phyloP scores from a whole-genome alignment of 2,113 vertebrate species.

The Catharus minimus region DNA sequence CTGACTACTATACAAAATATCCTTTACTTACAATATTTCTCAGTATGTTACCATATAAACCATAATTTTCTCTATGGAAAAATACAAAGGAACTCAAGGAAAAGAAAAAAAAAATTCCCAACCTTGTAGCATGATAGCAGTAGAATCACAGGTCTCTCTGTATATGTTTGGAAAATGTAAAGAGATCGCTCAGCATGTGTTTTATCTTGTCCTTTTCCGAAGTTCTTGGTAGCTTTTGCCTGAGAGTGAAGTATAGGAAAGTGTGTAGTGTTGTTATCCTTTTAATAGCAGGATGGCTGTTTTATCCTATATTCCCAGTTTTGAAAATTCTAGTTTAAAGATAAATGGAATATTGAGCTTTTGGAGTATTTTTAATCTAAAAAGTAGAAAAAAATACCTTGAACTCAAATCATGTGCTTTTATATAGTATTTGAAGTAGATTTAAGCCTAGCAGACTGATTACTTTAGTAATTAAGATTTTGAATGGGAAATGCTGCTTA shows the following conservation, averaged over 20 bases:
- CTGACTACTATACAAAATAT: background rate
- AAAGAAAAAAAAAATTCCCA: fast-evolving
- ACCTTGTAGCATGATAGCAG: background rate
- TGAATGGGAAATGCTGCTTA: background rate
- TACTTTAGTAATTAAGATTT: background rate
- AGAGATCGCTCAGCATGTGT: background rate
- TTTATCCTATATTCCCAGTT: background rate
- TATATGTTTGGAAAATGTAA: background rate
- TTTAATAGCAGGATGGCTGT: background rate
- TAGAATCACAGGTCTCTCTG: background rate
- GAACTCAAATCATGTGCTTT: background rate
- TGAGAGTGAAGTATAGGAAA: background rate
- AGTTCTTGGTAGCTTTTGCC: background rate
- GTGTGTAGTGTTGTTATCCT: fast-evolving
- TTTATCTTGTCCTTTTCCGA: background rate
- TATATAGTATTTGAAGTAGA: background rate
- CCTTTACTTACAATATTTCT: background rate
- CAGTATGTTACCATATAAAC: background rate
- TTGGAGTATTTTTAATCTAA: background rate
- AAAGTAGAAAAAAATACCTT: background rate
- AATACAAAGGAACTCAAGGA: background rate
- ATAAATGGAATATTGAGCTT: background rate
- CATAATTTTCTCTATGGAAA: background rate
- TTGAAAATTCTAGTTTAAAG: background rate
- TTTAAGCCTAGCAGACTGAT: background rate